Conservation (phyloP, 2,888 invertebrate genomes). For the Auanema freiburgensis region DNA sequence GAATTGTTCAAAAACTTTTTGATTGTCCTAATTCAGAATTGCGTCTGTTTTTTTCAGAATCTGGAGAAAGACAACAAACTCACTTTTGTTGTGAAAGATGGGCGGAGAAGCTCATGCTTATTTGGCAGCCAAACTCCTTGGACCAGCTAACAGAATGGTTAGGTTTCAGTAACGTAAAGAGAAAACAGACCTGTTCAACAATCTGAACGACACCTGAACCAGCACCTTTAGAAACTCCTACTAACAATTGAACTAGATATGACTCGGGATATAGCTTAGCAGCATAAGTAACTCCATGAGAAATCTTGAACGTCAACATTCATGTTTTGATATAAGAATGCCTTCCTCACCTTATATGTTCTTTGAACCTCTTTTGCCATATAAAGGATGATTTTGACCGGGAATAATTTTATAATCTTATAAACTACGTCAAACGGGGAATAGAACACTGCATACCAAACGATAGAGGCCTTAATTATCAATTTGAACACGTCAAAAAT, state of each 20-base stretch:
- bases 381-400: slow-evolving; percentile 49
- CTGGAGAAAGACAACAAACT: not conserved
- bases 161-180: not conserved
- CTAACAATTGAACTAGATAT: slow-evolving; percentile 88
- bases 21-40: not conserved
- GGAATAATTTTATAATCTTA: slow-evolving; percentile 74
- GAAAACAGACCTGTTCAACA: slow-evolving; percentile 74
- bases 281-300: slow-evolving; percentile 94
- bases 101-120: slow-evolving; percentile 96
- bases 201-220: slow-evolving; percentile 92
- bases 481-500: not conserved
- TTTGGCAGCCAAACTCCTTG: slow-evolving; percentile 97
- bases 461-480: slow-evolving; percentile 47
- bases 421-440: slow-evolving; percentile 96
- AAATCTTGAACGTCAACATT: slow-evolving; percentile 68
- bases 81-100: slow-evolving; percentile 82
- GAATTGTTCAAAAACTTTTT: not conserved
- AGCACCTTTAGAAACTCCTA: slow-evolving; percentile 86
- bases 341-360: slow-evolving; percentile 48
- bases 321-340: not conserved
- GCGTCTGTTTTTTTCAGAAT: not conserved
- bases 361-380: slow-evolving; percentile 59
- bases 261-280: slow-evolving; percentile 93
- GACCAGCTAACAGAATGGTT: slow-evolving; percentile 75
- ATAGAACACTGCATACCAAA: slow-evolving; percentile 89